Percentiles rank a stretch among this genome's conserved stretches.
Conservation (phyloP, 53 echinoderm and acorn worm species). For the Temnopleurus reevesii region DNA sequence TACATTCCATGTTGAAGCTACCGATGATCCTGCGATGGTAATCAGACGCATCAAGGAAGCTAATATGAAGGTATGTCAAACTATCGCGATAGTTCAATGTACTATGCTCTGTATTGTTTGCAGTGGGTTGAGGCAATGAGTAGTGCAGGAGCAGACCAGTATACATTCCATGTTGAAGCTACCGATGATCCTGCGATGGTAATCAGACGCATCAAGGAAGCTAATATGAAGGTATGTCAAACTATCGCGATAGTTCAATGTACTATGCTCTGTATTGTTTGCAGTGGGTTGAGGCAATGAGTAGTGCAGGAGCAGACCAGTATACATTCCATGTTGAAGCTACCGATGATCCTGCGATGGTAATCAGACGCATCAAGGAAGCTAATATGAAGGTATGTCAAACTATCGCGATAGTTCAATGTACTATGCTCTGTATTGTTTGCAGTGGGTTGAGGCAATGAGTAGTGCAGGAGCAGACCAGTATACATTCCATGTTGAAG, state of each 20-base stretch:
- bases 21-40: too few species aligned
- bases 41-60: too few species aligned
- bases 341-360: conserved; percentile 70
- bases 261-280: too few species aligned
- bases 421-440: too few species aligned
- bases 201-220: conserved; percentile 85
- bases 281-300: conserved; percentile 91
- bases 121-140: conserved; percentile 96
- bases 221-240: conserved; percentile 96
- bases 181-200: conserved; percentile 71
- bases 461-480: conserved; percentile 84
- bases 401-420: too few species aligned
- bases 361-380: too few species aligned
- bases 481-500: conserved; percentile 95
- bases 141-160: conserved; percentile 89
- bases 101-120: background rate
- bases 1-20: too few species aligned
- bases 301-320: conserved; percentile 83
- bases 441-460: conserved; percentile 89
- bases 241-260: too few species aligned
- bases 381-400: too few species aligned
- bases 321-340: conserved; percentile 97
- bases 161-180: conserved; percentile 98
- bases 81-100: too few species aligned
- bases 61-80: too few species aligned